Conservation (phyloP, 2,113 vertebrate species). For the Strix uralensis region DNA sequence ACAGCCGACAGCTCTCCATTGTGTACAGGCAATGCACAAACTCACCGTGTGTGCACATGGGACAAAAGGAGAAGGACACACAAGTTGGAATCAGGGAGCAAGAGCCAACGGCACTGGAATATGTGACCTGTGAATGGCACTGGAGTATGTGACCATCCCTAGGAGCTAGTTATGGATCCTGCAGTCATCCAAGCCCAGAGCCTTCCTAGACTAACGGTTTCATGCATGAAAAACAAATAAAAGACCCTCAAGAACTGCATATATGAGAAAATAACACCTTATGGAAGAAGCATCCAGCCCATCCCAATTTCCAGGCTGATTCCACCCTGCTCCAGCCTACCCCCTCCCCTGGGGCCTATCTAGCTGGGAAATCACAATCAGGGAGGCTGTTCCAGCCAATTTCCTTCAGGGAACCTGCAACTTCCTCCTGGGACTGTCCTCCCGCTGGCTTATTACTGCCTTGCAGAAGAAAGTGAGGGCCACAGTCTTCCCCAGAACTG, state of each 20-base stretch:
- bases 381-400: constrained; percentile 53
- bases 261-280: not conserved
- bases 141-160: not conserved
- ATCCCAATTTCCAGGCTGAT: constrained; percentile 43
- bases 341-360: constrained; percentile 28
- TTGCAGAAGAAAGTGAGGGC: not conserved
- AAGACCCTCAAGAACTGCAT: not conserved
- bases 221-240: not conserved
- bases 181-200: not conserved
- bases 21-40: not conserved
- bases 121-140: not conserved
- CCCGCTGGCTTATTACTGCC: not conserved
- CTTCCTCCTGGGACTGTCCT: constrained; percentile 52
- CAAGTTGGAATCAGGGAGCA: not conserved
- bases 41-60: rapidly evolving
- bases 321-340: constrained; percentile 17
- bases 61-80: not conserved
- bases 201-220: not conserved
- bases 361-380: constrained; percentile 52
- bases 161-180: not conserved
- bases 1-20: not conserved
- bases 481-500: not conserved
- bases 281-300: constrained; percentile 22
- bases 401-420: constrained; percentile 62
- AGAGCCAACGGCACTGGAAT: not conserved